These are phyloP conservation scores for Plectropomus leopardus DNA, from an alignment of 2,113 vertebrate genomes.

Conservation along the genomic window DNA sequence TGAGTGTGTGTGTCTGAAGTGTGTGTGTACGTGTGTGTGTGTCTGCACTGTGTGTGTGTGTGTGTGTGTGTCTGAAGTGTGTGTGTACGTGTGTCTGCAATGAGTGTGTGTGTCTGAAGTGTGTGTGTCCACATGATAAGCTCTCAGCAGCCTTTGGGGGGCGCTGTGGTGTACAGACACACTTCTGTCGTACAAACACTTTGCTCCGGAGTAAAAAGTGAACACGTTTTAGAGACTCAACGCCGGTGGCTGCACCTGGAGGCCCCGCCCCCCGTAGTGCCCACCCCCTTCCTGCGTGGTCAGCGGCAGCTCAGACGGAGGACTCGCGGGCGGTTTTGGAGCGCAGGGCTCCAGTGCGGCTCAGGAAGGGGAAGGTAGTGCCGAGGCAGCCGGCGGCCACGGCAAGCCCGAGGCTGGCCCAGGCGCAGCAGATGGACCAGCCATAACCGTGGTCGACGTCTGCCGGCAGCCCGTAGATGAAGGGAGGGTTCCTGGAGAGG, in stretches of 20 bases:
- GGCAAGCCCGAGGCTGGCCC: constrained; percentile 89
- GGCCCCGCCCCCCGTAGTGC: not conserved
- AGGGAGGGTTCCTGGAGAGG: constrained; percentile 88
- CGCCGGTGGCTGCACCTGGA: not conserved
- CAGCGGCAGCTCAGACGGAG: constrained; percentile 75
- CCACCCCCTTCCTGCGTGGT: not conserved
- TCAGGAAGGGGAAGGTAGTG: constrained; percentile 88
- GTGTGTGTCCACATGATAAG: not conserved
- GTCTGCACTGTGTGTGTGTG: constrained; percentile 3
- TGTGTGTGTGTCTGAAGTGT: not conserved
- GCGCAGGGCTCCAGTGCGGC: constrained; percentile 82
- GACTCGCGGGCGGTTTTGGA: constrained; percentile 87
- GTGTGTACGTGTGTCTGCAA: not conserved
- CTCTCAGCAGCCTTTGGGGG: too few relatives aligned
- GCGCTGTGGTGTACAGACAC: too few relatives aligned
- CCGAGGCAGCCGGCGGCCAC: constrained; percentile 89
- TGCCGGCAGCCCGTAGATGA: constrained; percentile 88
- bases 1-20: too few relatives aligned
- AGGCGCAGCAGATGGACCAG: constrained; percentile 91
- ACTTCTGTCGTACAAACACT: constrained; percentile 3
- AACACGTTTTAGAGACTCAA: not conserved
- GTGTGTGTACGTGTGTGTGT: constrained; percentile 1
- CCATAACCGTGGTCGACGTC: constrained; percentile 91
- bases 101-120: not conserved
- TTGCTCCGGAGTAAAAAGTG: not conserved